Evolutionary conservation across 2,797 vertebrate species (phyloP).

Genomic region (Phoxinus dragarum): DNA sequence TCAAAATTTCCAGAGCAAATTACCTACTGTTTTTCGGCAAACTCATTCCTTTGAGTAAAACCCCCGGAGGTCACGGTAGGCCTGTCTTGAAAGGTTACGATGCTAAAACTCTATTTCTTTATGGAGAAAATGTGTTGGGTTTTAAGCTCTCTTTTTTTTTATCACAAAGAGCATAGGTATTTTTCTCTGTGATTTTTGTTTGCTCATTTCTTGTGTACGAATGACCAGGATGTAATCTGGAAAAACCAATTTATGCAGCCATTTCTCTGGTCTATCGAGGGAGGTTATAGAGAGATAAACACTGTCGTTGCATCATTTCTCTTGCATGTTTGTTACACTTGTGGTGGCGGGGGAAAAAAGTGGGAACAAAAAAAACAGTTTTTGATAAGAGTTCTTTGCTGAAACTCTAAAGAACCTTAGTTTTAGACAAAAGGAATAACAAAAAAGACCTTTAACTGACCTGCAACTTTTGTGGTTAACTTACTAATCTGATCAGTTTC

Average conservation of each 20-base stretch:
- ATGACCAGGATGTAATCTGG: conserved; percentile 30
- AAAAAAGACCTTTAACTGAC: background rate
- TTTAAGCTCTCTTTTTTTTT: background rate
- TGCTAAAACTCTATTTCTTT: conserved; percentile 1
- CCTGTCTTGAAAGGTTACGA: conserved; percentile 9
- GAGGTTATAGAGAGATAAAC: conserved; percentile 14
- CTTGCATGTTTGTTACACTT: background rate
- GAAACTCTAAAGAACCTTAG: background rate
- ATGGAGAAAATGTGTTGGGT: background rate
- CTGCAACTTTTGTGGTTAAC: background rate
- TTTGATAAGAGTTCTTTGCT: background rate
- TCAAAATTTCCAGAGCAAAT: too few species aligned
- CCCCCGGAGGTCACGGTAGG: background rate
- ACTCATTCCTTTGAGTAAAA: background rate
- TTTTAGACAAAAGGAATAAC: background rate
- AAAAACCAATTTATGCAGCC: background rate
- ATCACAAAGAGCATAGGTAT: background rate
- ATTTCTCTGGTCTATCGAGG: background rate
- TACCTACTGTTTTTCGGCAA: too few species aligned
- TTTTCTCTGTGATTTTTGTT: conserved; percentile 16
- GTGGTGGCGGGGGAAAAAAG: background rate
- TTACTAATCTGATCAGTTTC: background rate
- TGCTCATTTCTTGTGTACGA: conserved; percentile 11
- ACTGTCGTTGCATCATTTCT: background rate
- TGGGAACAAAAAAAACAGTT: conserved; percentile 4